These are phyloP conservation scores for Epiblema foenella DNA, from an alignment of 2,888 invertebrate genomes.

Conservation along the genomic window DNA sequence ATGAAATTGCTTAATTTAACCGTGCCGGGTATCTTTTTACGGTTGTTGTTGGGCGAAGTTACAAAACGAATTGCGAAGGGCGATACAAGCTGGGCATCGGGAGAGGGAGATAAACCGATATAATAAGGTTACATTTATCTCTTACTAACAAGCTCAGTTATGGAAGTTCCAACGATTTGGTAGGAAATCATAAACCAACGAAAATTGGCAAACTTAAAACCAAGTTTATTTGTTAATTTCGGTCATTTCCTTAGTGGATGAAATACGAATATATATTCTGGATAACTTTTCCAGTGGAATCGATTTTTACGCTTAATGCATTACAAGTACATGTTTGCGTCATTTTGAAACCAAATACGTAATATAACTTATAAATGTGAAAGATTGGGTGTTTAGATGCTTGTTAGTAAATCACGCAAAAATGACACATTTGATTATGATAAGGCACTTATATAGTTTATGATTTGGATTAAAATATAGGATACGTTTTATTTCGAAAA, in stretches of 20 bases:
- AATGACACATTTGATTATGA: too few relatives aligned
- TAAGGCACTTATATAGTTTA: too few relatives aligned
- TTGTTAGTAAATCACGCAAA: too few relatives aligned
- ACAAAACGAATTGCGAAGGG: constrained; percentile 36
- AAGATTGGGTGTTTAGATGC: too few relatives aligned
- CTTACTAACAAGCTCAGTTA: constrained; percentile 47
- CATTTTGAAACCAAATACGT: neutral
- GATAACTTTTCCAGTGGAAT: constrained; percentile 9
- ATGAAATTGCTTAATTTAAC: constrained; percentile 35
- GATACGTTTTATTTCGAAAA: too few relatives aligned
- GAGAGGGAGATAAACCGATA: constrained; percentile 52
- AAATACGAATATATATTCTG: constrained; percentile 32
- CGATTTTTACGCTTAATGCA: constrained; percentile 2
- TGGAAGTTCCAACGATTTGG: constrained; percentile 53
- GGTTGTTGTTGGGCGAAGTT: constrained; percentile 37
- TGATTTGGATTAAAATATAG: too few relatives aligned
- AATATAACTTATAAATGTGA: too few relatives aligned
- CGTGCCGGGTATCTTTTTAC: constrained; percentile 41
- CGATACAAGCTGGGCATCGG: constrained; percentile 40
- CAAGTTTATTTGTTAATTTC: constrained; percentile 47
- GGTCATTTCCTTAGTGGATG: constrained; percentile 44
- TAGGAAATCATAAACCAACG: constrained; percentile 60
- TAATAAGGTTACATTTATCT: constrained; percentile 59
- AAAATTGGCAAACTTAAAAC: constrained; percentile 73
- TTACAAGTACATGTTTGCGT: neutral